Evolutionary conservation across 2,113 vertebrate species (phyloP).

Genomic region (Myotis brandtii): DNA sequence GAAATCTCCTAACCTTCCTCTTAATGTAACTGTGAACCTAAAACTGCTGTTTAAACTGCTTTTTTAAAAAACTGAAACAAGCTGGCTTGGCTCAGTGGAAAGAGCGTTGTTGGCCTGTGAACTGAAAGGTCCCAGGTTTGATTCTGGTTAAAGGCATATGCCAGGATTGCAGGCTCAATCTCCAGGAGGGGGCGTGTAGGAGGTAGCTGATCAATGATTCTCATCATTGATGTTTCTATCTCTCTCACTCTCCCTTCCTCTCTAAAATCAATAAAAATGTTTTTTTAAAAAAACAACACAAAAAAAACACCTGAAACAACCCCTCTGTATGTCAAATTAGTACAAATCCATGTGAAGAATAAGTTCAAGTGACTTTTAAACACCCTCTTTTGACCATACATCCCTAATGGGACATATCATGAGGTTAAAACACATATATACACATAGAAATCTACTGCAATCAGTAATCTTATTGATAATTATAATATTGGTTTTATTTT

Average conservation of each 20-base stretch:
- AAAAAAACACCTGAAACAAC: background rate
- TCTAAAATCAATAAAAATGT: background rate
- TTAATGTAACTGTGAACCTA: background rate
- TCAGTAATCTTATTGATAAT: background rate
- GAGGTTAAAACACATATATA: background rate
- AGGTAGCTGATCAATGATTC: no score
- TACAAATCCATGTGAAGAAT: background rate
- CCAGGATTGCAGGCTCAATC: no score
- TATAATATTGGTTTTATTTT: background rate
- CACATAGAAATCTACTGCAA: background rate
- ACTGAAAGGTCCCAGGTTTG: no score
- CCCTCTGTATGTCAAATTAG: background rate
- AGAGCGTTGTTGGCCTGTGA: no score
- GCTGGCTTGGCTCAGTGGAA: no score
- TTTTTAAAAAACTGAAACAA: background rate
- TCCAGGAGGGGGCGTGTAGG: no score
- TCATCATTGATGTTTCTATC: no score
- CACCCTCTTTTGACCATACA: background rate
- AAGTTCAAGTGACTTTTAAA: slow-evolving; percentile 44
- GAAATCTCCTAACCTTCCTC: background rate
- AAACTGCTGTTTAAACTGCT: background rate
- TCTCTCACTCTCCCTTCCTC: no score
- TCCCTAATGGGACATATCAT: background rate
- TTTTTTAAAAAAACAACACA: no score
- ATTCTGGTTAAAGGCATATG: no score